Conservation (phyloP, 2,888 invertebrate species). For the Mythimna albipuncta region DNA sequence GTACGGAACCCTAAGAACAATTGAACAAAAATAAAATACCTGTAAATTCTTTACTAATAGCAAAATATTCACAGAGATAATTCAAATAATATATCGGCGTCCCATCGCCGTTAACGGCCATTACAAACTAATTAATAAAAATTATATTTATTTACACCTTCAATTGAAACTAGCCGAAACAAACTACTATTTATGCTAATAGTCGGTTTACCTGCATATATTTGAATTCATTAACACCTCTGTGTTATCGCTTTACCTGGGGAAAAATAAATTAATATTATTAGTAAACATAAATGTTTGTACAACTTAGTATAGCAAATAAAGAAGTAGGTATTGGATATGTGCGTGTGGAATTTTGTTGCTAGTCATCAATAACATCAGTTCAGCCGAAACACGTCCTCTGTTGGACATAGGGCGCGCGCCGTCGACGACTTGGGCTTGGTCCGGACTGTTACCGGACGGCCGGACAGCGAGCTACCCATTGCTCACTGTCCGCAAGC, state of each 20-base stretch:
- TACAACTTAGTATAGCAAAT: background rate
- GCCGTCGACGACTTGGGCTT: no score
- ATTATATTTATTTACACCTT: slow-evolving; percentile 34
- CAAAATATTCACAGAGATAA: background rate
- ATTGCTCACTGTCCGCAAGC: no score
- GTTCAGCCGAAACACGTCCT: no score
- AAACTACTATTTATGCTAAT: slow-evolving; percentile 53
- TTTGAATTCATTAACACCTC: slow-evolving; percentile 59
- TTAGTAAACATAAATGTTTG: slow-evolving; percentile 28
- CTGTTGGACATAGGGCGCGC: no score
- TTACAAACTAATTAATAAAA: slow-evolving; percentile 27
- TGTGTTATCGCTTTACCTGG: slow-evolving; percentile 47
- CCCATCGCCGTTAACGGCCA: background rate
- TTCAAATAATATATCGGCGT: background rate
- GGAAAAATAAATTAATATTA: slow-evolving; percentile 56
- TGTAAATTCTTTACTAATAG: background rate
- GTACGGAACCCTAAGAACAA: no score
- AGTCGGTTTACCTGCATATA: slow-evolving; percentile 57
- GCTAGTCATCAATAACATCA: no score
- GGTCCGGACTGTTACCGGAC: no score
- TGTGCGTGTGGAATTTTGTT: no score
- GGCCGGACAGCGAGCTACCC: no score
- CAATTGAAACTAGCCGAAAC: slow-evolving; percentile 32
- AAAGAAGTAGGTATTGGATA: background rate
- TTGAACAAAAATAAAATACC: background rate